Evolutionary conservation across 23 tunicate genomes (phyloP).

Genomic region (Ciona savignyi): DNA sequence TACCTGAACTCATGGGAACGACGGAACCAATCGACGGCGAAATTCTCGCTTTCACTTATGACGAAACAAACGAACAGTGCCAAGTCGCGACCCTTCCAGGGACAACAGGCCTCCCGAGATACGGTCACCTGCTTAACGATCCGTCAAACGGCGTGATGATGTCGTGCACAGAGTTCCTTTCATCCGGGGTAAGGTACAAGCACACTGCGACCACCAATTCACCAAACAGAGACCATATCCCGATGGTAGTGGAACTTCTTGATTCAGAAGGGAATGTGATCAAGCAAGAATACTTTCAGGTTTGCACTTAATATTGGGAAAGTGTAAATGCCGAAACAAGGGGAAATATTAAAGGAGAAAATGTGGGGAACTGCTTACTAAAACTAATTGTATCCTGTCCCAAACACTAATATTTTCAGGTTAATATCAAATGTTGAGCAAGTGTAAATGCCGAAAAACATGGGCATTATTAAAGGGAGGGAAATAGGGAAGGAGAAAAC

Average conservation of each 20-base stretch:
- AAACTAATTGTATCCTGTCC: too few species aligned
- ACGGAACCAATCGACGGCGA: constrained; percentile 49
- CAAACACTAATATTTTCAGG: too few species aligned
- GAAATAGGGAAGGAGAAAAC: too few species aligned
- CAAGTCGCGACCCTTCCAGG: constrained; percentile 61
- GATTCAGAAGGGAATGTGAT: constrained; percentile 57
- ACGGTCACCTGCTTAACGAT: constrained; percentile 70
- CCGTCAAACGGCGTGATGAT: constrained; percentile 61
- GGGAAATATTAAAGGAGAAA: too few species aligned
- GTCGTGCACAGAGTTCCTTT: constrained; percentile 62
- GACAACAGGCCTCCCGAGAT: constrained; percentile 64
- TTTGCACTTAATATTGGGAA: too few species aligned
- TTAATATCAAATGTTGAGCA: too few species aligned
- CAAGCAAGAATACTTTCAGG: constrained; percentile 84
- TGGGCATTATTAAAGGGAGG: too few species aligned
- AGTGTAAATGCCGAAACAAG: too few species aligned
- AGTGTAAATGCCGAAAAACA: too few species aligned
- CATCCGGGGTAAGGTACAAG: constrained; percentile 72
- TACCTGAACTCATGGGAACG: constrained; percentile 51
- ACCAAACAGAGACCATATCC: constrained; percentile 81
- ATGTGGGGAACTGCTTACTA: too few species aligned
- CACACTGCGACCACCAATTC: constrained; percentile 73
- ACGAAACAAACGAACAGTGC: constrained; percentile 42
- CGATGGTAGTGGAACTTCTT: constrained; percentile 77
- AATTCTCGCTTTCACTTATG: constrained; percentile 58